Evolutionary conservation across 1,140 invertebrate species (phyloP), one percentile per base, ranked within the genome.

Genomic region (Coboldia fuscipes): DNA sequence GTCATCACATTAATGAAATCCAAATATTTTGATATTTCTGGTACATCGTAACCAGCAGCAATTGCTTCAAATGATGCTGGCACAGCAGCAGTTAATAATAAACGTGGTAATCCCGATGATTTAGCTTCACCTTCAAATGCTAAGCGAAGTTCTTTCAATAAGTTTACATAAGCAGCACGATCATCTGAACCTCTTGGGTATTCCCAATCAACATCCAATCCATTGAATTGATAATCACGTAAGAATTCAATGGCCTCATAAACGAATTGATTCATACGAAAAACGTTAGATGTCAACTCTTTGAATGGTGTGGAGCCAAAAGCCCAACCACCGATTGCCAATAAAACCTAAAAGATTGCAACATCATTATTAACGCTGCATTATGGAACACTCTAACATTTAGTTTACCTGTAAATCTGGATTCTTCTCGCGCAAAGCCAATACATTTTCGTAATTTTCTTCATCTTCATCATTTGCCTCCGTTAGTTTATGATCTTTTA

Each of bases 1-100:
- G 84, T 88, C 85, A 92, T 90, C 4, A 92, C 74, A 48, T 90
- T 92, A 45, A 93, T 84, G 46, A 83, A 88, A 57, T 93, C 86
- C 42, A 92, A 57, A 45, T 86, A 90, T 61, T 92, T 90, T 20
- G 84, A 81, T 36, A 93, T 85, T 61, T 92, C 86, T 1, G 81
- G 77, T 5, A 92, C 84, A 45, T 92, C 85, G 45, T 89, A 89
- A n/a, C 86, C 86, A 32, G 83, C 82, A 33, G 81, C 80, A 34
- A 92, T 83, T 0, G 84, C 85, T 61, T 90, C 85, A 39, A 88
- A 88, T 37, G 79, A 86, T 0, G 85, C 83, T 24, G 85, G 86
- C 1, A 93, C 86, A 4, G 86, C 86, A 15, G 86, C 83, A 1
- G 84, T 83, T 1, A 94, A 61, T 3, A 93, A 54, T 1, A 93